Conservation (phyloP, 2,113 vertebrate species). For the Eupsittula cactorum region DNA sequence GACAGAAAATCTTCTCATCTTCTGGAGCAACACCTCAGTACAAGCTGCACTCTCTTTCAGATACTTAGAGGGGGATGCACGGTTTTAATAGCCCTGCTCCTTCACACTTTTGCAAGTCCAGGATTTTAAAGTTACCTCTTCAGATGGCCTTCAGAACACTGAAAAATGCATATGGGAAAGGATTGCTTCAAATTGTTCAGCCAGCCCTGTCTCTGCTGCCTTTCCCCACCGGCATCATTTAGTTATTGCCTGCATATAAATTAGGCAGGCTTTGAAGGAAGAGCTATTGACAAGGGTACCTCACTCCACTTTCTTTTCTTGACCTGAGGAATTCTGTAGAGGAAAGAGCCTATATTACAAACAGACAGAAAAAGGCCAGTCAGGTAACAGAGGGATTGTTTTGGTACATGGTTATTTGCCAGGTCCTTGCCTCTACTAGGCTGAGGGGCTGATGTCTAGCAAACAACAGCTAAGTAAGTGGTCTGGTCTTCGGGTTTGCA, state of each 20-base stretch:
- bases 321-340: neutral
- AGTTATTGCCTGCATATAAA: conserved; percentile 55
- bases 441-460: neutral
- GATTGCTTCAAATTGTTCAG: neutral
- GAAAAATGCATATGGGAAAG: conserved; percentile 13
- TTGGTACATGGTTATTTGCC: neutral
- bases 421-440: neutral
- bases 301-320: neutral
- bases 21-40: neutral
- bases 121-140: conserved; percentile 1
- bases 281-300: conserved; percentile 33
- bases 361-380: neutral
- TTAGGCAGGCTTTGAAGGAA: conserved; percentile 21
- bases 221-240: conserved; percentile 47
- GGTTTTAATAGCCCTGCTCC: neutral
- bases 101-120: neutral
- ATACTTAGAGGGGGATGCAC: neutral
- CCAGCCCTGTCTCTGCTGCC: conserved; percentile 24
- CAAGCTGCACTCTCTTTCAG: neutral
- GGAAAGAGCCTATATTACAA: neutral
- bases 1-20: neutral
- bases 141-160: conserved; percentile 13
- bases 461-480: neutral
- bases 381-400: neutral
- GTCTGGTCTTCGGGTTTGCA: neutral